Evolutionary conservation across 1,140 invertebrate species (phyloP), one percentile per base, ranked within the genome.

Genomic region (Drosophila lacertosa): DNA sequence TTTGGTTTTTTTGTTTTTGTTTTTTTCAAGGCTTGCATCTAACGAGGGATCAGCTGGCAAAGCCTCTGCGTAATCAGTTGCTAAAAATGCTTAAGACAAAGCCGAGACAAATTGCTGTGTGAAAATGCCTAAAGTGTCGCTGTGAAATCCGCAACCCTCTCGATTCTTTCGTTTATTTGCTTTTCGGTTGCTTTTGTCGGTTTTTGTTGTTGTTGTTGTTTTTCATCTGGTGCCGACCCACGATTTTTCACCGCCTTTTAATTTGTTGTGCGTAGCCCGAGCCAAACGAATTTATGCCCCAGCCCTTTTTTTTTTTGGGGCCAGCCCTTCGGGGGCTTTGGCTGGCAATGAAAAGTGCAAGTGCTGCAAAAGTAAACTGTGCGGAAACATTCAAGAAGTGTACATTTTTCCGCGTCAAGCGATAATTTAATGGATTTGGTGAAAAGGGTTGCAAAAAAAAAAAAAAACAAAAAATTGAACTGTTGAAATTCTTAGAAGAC

Each of bases 381-480:
- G 81, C 69, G 81, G 81, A 84, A 84, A 84, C 83, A 86, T 86
- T 84, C 77, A 80, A 84, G 81, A 55, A 84, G 72, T 83, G 58
- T 45, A 69, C 47, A 76, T 68, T 74, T 73, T 66, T 73, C 58
- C 58, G 45, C 5, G 54, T 39, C 51, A n/a, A n/a, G n/a, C 44
- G 18, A 54, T 50, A 62, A 75, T 59, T 64, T 76, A 57, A 72
- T 74, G 73, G 77, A 13, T 42, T 57, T 35, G 48, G 59, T 44
- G 7, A 33, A 44, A 67, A 44, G 45, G 50, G 62, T 60, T 81
- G 66, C 10, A 7, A 4, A 6, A 15, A 9, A 16, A 3, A 10
- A 7, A 3, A 7, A 29, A 9, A 58, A 13, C n/a, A 7, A 29
- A 9, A 58, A 13, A 9, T 33, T 20, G 35, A 50, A 53, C 55